Evolutionary conservation across 1,140 invertebrate species (phyloP).

Genomic region (Yoshiicerus persimilis): DNA sequence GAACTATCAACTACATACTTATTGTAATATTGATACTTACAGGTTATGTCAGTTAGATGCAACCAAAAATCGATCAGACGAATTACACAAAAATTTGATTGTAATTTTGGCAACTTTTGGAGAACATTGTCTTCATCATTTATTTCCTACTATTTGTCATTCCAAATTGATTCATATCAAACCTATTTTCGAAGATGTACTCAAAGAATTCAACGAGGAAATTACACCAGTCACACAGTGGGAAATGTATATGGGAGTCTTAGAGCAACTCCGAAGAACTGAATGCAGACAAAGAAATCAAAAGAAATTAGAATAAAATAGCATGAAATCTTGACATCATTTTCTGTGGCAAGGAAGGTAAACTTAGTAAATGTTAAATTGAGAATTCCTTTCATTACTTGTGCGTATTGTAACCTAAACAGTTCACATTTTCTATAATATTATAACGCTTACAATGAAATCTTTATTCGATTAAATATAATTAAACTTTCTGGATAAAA

Average conservation of each 20-base stretch:
- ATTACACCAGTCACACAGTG: neutral
- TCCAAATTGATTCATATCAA: slow-evolving; percentile 37
- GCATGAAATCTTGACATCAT: too few relatives aligned
- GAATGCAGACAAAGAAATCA: neutral
- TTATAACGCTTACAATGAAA: too few relatives aligned
- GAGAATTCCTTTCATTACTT: too few relatives aligned
- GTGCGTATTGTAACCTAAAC: too few relatives aligned
- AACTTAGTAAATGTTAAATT: too few relatives aligned
- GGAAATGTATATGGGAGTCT: slow-evolving; percentile 13
- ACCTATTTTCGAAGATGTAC: neutral
- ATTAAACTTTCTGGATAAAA: too few relatives aligned
- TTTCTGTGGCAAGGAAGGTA: too few relatives aligned
- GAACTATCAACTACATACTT: neutral
- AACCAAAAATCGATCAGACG: slow-evolving; percentile 68
- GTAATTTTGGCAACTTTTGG: slow-evolving; percentile 74
- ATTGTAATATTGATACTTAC: neutral
- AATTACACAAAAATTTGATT: slow-evolving; percentile 53
- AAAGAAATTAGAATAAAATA: too few relatives aligned
- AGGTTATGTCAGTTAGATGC: slow-evolving; percentile 59
- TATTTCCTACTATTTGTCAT: slow-evolving; percentile 41
- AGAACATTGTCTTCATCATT: slow-evolving; percentile 61
- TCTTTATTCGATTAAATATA: too few relatives aligned
- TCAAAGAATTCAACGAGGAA: slow-evolving; percentile 35
- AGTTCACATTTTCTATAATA: too few relatives aligned
- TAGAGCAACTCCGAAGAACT: slow-evolving; percentile 18